Conservation (phyloP, 2,113 vertebrate genomes). For the Pseudorasbora parva region DNA sequence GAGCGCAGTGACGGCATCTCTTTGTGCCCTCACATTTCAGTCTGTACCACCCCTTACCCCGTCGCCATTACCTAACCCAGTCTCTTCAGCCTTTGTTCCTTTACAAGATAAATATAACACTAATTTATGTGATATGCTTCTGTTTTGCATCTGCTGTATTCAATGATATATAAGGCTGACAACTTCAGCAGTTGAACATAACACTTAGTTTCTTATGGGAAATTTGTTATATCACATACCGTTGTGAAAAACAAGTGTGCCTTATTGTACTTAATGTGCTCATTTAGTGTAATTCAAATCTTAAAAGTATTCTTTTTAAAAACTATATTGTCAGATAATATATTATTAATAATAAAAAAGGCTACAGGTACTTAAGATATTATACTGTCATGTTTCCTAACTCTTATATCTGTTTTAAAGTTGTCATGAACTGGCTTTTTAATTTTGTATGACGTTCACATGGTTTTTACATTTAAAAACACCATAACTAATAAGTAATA, state of each 20-base stretch:
- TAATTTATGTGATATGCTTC: not conserved
- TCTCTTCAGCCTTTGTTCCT: not conserved
- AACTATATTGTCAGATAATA: no score
- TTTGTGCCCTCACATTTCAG: slow-evolving; percentile 12
- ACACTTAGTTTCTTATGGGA: not conserved
- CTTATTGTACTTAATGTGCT: not conserved
- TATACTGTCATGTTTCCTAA: no score
- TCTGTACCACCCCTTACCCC: not conserved
- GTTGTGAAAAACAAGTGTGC: not conserved
- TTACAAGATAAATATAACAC: not conserved
- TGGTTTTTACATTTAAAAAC: no score
- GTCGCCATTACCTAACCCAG: not conserved
- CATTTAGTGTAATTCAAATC: not conserved
- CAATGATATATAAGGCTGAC: not conserved
- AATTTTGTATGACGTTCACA: no score
- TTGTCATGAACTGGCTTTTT: no score
- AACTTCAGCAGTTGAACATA: not conserved
- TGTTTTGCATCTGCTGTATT: not conserved
- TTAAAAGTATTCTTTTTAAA: no score
- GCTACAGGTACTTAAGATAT: no score
- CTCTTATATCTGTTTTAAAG: no score
- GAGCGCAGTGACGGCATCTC: slow-evolving; percentile 12
- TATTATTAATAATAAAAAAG: no score
- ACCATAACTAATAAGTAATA: no score
- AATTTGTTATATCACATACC: not conserved